Percentiles rank a stretch among this genome's conserved stretches.
Evolutionary conservation across 2,797 vertebrate species (phyloP).

Genomic region (Allobates femoralis): DNA sequence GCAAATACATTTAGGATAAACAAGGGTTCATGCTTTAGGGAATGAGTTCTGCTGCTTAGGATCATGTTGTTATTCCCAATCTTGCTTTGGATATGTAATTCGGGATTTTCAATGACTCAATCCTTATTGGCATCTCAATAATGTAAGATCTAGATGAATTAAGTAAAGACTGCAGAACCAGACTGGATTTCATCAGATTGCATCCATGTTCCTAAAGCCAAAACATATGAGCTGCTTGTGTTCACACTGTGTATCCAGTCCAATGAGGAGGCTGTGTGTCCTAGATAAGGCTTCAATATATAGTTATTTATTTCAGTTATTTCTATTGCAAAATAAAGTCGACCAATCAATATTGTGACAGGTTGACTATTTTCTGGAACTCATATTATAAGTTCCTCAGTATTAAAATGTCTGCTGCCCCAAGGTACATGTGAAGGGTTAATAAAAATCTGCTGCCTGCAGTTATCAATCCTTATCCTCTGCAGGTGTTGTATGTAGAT

Average conservation of each 20-base stretch:
- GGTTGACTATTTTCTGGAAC: not conserved
- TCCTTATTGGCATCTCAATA: slow-evolving; percentile 47
- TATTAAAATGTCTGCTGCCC: not conserved
- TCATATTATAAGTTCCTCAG: not conserved
- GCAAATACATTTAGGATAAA: not conserved
- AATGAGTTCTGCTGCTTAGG: not conserved
- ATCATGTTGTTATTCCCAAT: slow-evolving; percentile 21
- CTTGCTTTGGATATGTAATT: slow-evolving; percentile 18
- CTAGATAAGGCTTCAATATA: not conserved
- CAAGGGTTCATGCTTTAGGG: not conserved
- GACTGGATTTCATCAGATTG: slow-evolving; percentile 21
- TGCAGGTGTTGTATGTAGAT: slow-evolving; percentile 22
- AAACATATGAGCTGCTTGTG: slow-evolving; percentile 42
- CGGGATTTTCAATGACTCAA: slow-evolving; percentile 28
- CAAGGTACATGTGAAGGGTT: not conserved
- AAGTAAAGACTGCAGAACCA: slow-evolving; percentile 9
- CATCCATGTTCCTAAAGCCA: slow-evolving; percentile 30
- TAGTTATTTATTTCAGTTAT: not conserved
- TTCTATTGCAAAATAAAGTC: not conserved
- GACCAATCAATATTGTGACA: not conserved
- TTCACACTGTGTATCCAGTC: not conserved
- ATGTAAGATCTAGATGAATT: slow-evolving; percentile 22
- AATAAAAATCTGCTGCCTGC: not conserved
- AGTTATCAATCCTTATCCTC: slow-evolving; percentile 16
- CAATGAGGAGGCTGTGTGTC: not conserved